phyloP scores from a whole-genome alignment of 2,113 vertebrate species.

The Brevimyrus niger region DNA sequence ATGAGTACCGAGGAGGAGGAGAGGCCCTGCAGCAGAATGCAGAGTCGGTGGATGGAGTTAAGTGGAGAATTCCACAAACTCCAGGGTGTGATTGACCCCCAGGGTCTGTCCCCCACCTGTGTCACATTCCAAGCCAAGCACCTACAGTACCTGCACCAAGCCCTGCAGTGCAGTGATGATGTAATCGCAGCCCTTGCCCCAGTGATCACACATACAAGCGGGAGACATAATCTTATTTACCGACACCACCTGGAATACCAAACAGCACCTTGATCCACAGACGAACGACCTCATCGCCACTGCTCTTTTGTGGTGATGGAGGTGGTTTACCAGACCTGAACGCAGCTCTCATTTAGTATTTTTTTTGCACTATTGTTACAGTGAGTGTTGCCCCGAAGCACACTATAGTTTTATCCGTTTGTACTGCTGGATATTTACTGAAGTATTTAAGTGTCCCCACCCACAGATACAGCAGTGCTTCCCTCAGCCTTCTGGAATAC shows the following conservation, averaged over 20 bases:
- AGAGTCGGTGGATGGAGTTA: neutral
- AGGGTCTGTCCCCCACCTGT: neutral
- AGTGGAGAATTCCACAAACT: neutral
- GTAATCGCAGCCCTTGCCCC: neutral
- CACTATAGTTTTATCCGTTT: neutral
- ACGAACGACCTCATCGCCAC: neutral
- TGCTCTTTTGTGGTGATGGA: neutral
- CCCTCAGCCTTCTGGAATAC: neutral
- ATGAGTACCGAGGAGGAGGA: neutral
- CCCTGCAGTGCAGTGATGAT: slow-evolving; percentile 19
- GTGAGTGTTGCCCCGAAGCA: neutral
- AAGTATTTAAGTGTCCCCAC: neutral
- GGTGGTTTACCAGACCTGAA: neutral
- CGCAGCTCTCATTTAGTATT: neutral
- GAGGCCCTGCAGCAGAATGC: neutral
- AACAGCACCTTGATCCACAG: neutral
- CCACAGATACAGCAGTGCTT: neutral
- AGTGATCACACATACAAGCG: neutral
- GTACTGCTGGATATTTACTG: neutral
- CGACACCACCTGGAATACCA: neutral
- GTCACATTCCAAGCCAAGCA: neutral
- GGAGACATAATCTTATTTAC: neutral
- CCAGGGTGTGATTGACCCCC: too few species aligned
- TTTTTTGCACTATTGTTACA: neutral
- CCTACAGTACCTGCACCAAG: neutral